phyloP scores from a whole-genome alignment of 2,113 vertebrate genomes.

The Dicerorhinus sumatrensis region DNA sequence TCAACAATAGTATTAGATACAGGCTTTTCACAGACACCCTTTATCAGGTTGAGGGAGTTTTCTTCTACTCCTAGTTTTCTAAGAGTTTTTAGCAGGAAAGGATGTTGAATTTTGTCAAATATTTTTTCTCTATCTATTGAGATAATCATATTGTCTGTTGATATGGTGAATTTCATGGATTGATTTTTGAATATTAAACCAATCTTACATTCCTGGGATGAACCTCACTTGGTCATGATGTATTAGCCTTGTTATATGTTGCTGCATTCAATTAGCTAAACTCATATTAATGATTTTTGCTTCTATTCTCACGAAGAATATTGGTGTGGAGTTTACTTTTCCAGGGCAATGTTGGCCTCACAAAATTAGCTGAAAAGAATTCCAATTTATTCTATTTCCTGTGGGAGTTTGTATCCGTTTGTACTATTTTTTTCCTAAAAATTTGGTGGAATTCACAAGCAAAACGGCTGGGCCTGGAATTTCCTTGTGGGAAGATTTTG shows the following conservation, averaged over 20 bases:
- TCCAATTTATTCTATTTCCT: background rate
- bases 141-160: background rate
- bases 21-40: background rate
- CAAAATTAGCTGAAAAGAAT: background rate
- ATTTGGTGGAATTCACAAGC: background rate
- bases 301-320: background rate
- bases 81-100: background rate
- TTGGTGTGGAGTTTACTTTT: background rate
- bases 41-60: background rate
- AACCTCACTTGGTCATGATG: background rate
- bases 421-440: background rate
- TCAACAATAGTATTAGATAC: background rate
- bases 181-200: background rate
- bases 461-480: background rate
- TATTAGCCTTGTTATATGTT: background rate
- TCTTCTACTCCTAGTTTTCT: background rate
- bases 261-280: background rate
- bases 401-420: background rate
- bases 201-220: background rate
- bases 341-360: background rate
- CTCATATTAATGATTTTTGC: background rate
- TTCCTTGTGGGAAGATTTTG: background rate
- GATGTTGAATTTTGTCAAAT: constrained; percentile 3
- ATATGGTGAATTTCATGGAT: background rate
- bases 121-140: background rate